Conservation (phyloP, 1,140 invertebrate genomes). For the Sycophila sp. region DNA sequence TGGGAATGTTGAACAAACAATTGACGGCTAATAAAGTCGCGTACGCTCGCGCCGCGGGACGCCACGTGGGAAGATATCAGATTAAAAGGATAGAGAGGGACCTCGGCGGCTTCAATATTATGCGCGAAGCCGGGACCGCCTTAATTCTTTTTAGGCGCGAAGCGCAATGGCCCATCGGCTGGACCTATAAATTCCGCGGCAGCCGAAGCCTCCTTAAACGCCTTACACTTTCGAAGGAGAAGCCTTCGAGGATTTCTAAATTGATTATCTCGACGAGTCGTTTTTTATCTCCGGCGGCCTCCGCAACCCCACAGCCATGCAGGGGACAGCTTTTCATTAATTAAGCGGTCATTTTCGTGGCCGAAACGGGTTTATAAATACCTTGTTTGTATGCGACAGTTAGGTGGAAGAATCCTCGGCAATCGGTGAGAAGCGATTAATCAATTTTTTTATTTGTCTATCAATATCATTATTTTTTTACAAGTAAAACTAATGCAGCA, state of each 20-base stretch:
- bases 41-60: conserved; percentile 52
- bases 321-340: conserved; percentile 15
- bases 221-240: neutral
- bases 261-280: neutral
- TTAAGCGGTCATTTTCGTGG: conserved; percentile 10
- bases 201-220: too few species aligned
- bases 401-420: too few species aligned
- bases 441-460: too few species aligned
- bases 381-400: neutral
- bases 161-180: neutral
- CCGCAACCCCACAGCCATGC: too few species aligned
- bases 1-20: conserved; percentile 67
- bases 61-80: conserved; percentile 62
- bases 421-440: conserved; percentile 12
- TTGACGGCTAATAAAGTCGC: conserved; percentile 66
- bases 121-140: neutral
- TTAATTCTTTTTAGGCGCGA: neutral
- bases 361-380: neutral
- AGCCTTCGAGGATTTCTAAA: neutral
- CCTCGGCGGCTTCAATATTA: neutral
- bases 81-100: conserved; percentile 46
- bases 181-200: conserved; percentile 16
- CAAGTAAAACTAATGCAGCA: too few species aligned
- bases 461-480: too few species aligned
- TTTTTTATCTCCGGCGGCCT: neutral